Conservation (phyloP, 2,797 vertebrate genomes). For the Balearica regulorum region DNA sequence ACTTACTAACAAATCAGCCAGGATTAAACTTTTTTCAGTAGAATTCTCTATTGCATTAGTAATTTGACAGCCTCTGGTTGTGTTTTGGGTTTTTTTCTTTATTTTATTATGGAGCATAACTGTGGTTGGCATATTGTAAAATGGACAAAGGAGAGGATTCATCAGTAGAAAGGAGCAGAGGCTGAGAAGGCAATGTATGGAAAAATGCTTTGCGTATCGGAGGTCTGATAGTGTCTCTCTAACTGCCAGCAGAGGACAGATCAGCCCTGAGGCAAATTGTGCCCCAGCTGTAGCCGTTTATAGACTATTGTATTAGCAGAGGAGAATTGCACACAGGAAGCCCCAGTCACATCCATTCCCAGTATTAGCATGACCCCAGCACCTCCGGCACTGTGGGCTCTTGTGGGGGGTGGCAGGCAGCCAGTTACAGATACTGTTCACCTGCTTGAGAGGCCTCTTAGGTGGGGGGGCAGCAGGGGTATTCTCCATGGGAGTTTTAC, state of each 20-base stretch:
- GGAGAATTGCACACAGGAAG: not conserved
- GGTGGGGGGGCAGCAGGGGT: not conserved
- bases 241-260: not conserved
- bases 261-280: not conserved
- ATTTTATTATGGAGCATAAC: not conserved
- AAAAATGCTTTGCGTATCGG: fast-evolving
- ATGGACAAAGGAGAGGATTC: not conserved
- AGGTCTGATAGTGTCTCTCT: not conserved
- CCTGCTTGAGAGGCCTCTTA: not conserved
- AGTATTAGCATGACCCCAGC: not conserved
- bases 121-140: not conserved
- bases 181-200: not conserved
- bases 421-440: not conserved
- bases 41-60: not conserved
- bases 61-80: not conserved
- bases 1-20: not conserved
- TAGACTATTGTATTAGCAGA: not conserved
- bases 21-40: not conserved
- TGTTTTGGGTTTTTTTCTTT: not conserved
- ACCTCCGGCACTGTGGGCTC: not conserved
- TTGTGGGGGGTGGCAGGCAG: not conserved
- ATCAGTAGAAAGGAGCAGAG: not conserved
- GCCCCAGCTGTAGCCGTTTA: conserved; percentile 12
- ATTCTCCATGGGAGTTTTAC: not conserved
- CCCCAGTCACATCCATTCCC: not conserved